These are phyloP conservation scores for Sebastes trivittatus DNA, from an alignment of 2,797 vertebrate genomes.

Conservation along the genomic window DNA sequence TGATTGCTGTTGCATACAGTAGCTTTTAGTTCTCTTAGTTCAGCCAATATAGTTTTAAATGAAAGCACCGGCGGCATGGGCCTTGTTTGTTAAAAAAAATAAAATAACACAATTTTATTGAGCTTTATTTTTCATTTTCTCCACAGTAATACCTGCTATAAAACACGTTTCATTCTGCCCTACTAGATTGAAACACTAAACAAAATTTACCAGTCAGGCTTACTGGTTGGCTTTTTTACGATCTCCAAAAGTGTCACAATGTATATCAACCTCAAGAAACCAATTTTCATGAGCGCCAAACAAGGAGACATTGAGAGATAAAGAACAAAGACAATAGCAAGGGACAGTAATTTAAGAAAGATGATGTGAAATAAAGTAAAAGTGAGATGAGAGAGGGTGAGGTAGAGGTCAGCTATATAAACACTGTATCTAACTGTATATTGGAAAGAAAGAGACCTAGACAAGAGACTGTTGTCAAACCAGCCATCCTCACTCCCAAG, in stretches of 20 bases:
- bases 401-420: slow-evolving; percentile 44
- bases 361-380: not conserved
- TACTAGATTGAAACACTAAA: not conserved
- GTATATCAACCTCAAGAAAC: not conserved
- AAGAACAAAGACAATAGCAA: not conserved
- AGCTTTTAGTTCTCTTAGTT: not conserved
- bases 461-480: not conserved
- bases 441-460: not conserved
- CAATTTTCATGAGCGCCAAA: not conserved
- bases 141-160: not conserved
- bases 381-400: not conserved
- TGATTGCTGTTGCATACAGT: not conserved
- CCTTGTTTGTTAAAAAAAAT: not conserved
- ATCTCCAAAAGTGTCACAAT: not conserved
- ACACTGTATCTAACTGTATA: not conserved
- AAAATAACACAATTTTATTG: not conserved
- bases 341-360: not conserved
- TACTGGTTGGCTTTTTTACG: not conserved
- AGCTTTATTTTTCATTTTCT: not conserved
- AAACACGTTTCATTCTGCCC: not conserved
- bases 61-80: not conserved
- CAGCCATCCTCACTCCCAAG: not conserved
- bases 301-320: not conserved
- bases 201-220: not conserved
- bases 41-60: too few species aligned